Base-by-base conservation (phyloP, 2,113 vertebrate genomes). In the Cathartes aura region DNA sequence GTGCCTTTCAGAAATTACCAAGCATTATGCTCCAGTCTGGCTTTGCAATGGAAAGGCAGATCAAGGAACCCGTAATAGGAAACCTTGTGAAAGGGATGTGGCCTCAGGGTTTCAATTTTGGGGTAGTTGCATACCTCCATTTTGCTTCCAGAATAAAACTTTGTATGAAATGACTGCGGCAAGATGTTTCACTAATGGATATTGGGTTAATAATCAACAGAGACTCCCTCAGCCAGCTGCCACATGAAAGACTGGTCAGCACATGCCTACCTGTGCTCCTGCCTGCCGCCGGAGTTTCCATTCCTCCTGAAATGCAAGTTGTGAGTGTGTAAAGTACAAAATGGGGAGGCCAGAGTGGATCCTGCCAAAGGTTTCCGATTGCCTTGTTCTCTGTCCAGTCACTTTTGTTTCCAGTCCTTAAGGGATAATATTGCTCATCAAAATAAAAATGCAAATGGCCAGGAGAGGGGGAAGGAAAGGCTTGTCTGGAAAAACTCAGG, bases 131-230 rank as follows among this genome's bases (percentile, higher is more conserved):
- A 23, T 73, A 45, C 19, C 12, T 94, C 52, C 30, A 4, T 58
- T 95, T 68, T 86, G 53, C 70, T 94, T 88, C 59, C 40, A 90
- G 87, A 93, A 68, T 56, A 75, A 94, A 90, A 72, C 30, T 87
- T 30, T 1, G 5, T 34, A 13, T 74, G 48, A 80, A 94, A 32
- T 88, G 12, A 58, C 40, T 64, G 70, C 4, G 8, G 43, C 29
- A 26, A 68, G 21, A 36, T 52, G 21, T 88, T 84, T 94, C 26
- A n/a, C 30, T 72, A 48, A 64, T 68, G 73, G 43, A 7, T 86
- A 1, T 53, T 66, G 87, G 70, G 62, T 94, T 79, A 88, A 93
- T 90, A 67, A 85, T 96, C 62, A 38, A 55, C 64, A 78, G 58
- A 84, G 66, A 5, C 68, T 84, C 47, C 30, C 23, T 82, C 47